A percentile compares a stretch with the other conserved stretches of the same genome.
These are phyloP conservation scores for Boloria euphrosyne DNA, from an alignment of 2,888 invertebrate species.

Conservation along the genomic window DNA sequence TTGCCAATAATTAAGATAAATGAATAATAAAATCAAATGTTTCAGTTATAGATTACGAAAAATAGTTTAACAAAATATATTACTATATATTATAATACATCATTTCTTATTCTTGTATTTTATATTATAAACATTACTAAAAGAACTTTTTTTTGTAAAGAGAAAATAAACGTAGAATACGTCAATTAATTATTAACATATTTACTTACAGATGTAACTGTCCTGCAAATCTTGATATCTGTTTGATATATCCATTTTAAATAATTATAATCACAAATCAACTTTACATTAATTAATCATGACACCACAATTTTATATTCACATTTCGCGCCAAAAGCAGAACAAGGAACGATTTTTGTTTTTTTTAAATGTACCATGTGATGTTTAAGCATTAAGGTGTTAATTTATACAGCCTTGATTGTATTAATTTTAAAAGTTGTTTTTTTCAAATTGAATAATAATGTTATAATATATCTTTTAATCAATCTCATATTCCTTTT, in stretches of 20 bases:
- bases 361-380: background rate
- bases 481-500: too few species aligned
- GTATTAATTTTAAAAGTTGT: background rate
- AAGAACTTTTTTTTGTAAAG: too few species aligned
- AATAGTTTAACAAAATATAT: too few species aligned
- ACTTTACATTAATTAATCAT: background rate
- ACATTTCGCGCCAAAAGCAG: constrained; percentile 6
- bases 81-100: too few species aligned
- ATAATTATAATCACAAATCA: background rate
- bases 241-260: constrained; percentile 1
- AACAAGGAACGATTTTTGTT: background rate
- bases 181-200: too few species aligned
- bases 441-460: background rate
- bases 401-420: background rate
- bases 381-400: background rate
- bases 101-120: too few species aligned
- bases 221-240: background rate
- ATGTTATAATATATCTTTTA: too few species aligned
- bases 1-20: too few species aligned
- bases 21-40: too few species aligned
- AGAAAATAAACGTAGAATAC: background rate
- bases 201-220: constrained; percentile 13
- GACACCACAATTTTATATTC: background rate
- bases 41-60: too few species aligned
- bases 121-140: too few species aligned